Percentiles rank a stretch among this genome's conserved stretches.
Conservation (phyloP, 2,888 invertebrate genomes). For the Pachydiplax longipennis region DNA sequence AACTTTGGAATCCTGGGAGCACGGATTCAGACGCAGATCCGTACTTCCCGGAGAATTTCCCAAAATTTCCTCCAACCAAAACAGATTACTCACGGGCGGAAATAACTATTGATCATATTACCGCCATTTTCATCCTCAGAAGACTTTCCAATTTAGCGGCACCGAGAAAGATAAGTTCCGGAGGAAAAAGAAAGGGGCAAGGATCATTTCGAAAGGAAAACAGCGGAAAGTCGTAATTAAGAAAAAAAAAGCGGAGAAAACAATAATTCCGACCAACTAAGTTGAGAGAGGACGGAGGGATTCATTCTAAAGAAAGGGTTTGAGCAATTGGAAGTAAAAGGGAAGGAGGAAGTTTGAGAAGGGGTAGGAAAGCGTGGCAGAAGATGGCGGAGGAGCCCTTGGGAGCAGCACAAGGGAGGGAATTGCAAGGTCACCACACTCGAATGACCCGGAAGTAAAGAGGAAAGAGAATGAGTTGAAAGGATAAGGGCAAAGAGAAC, state of each 20-base stretch:
- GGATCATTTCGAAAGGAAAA: background rate
- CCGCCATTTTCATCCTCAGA: no score
- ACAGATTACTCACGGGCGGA: no score
- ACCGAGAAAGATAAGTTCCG: background rate
- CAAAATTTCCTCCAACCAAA: no score
- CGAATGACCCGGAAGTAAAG: background rate
- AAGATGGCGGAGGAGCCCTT: background rate
- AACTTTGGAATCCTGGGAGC: no score
- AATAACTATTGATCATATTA: no score
- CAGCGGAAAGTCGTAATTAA: background rate
- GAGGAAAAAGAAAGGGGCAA: background rate
- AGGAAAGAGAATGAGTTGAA: background rate
- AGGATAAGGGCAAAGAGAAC: no score
- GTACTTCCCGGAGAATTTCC: no score
- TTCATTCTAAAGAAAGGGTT: background rate
- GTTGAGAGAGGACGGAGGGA: background rate
- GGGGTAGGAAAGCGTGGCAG: background rate
- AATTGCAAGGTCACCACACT: background rate
- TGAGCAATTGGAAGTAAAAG: background rate
- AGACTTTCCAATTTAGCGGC: no score
- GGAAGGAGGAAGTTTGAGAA: background rate
- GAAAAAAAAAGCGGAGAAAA: background rate
- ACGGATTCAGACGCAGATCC: no score
- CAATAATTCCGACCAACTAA: no score
- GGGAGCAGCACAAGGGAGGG: background rate